Evolutionary conservation across 2,888 invertebrate genomes (phyloP), one percentile per base, ranked within the genome.

Genomic region (Dyspetes luteomarginatus): DNA sequence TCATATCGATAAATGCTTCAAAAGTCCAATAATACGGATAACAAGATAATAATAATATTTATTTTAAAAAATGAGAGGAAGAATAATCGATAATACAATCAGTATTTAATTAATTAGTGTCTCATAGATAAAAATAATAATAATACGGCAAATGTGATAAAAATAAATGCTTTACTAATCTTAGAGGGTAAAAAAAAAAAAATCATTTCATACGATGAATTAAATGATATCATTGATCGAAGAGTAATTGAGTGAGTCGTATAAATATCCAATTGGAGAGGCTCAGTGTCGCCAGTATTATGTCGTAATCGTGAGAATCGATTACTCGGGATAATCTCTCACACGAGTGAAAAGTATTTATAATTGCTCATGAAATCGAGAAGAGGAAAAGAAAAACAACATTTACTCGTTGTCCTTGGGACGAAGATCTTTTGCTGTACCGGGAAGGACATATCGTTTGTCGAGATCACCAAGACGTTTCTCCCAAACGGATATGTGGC

Each of bases 351-450:
- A n/a, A n/a, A n/a, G n/a, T n/a, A n/a, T 4, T 2, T 17, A 7
- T 65, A 74, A 74, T 65, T 65, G 74, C 55, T 50, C 48, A n/a
- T n/a, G 65, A 75, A 75, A 65, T 56, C 69, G 69, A 79, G 48
- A 5, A 71, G n/a, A n/a, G n/a, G n/a, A 69, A 68, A 60, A 30
- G 48, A 36, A 22, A 28, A 50, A 64, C 48, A 69, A 45, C n/a
- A n/a, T 4, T 30, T 55, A 36, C 64, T 60, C 28, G 74, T 43
- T 64, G 60, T 48, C 73, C 78, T 79, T 48, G 62, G 26, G 22
- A 28, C 30, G 67, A 73, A 5, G 24, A 7, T 15, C 30, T 58
- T 30, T 58, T 36, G 36, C n/a, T 24, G 56, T 45, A 64, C 52
- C 26, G 28, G 67, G 26, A 62, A 79, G 45, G 67, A 68, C 68